Base-by-base conservation (phyloP, 2,888 invertebrate species). In the Gasteruption jaculator region DNA sequence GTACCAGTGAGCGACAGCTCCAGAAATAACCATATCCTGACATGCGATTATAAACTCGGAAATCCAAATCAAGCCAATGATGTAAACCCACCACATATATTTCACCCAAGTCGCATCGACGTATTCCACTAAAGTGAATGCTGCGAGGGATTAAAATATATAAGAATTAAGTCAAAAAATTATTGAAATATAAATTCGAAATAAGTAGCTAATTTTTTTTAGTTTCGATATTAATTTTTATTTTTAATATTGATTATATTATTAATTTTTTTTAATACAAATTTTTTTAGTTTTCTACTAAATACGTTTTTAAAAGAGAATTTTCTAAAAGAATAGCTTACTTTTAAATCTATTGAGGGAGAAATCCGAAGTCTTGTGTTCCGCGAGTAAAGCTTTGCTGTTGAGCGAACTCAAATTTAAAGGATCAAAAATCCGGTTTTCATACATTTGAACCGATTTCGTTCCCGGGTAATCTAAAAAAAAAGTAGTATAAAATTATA, bases 21-120 rank as follows among this genome's bases (percentile, higher is more conserved):
- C 92, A 12, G 94, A 89, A 48, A 95, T 84, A 2, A 93, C 87
- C 82, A 95, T 90, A 68, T 91, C 90, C 68, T 95, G 93, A 63
- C 93, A 93, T 10, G 90, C 92, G 56, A 92, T 83, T 54, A 95
- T 91, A 66, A 94, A 94, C 74, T 96, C 94, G 18, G 89, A 85
- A 8, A 86, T 85, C 95, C 95, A 96, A 50, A 96, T 80, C 15
- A 95, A 76, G 27, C 91, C 94, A 36, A 94, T 78, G 7, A 70
- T 55, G 63, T 93, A 91, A 55, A 93, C 82, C 91, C 92, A 93
- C 86, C 94, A 91, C 86, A 95, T 88, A 57, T 91, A 89, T 61
- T 86, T 85, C 22, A 91, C 81, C 83, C 88, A 87, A 53, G 82
- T 77, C 0, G 84, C 82, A 63, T 87, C 85, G 8, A 78, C 73